Base-by-base conservation (phyloP, 2,888 invertebrate species). In the Tachina fera region DNA sequence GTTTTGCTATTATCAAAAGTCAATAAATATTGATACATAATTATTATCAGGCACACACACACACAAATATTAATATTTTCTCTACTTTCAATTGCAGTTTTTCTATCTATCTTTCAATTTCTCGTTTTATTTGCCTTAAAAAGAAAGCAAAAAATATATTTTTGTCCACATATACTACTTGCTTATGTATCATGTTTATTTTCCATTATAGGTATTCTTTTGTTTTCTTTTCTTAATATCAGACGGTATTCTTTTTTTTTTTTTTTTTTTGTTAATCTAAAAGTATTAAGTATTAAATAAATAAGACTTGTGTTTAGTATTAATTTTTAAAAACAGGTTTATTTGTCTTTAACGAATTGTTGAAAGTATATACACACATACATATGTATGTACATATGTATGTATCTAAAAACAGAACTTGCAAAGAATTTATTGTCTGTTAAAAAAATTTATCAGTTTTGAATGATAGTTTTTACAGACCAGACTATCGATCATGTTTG, bases 1-100 rank as follows among this genome's bases (percentile, higher is more conserved):
- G 51, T 22, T 76, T 56, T 63, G 51, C 31, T 47, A 14, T 78
- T 86, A 83, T 79, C 71, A 79, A 63, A 51, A 68, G 6, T 47
- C 61, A 65, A 83, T 86, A 75, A 83, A 80, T 75, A 79, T 61
- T 79, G 65, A 56, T 43, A 70, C 65, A 68, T 56, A 80, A 77
- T 72, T 53, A 51, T 78, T 81, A 81, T 85, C 72, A 70, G 13
- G 9, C 1, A 39, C 3, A n/a, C 1, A 19, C 3, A 49, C 47
- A 60, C 43, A 67, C 60, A 22, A 0, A 31, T 31, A 31, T n/a
- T 68, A 31, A 43, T 56, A 43, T 43, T 72, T 78, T 60, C 49
- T 68, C n/a, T 60, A 78, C 72, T 72, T 72, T 72, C 65, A 80
- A 80, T 58, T 72, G 72, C 72, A 65, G 10, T 68, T 68, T 58